A percentile compares a stretch with the other conserved stretches of the same genome.
Conservation (phyloP, 2,888 invertebrate species). For the Carterocephalus palaemon region DNA sequence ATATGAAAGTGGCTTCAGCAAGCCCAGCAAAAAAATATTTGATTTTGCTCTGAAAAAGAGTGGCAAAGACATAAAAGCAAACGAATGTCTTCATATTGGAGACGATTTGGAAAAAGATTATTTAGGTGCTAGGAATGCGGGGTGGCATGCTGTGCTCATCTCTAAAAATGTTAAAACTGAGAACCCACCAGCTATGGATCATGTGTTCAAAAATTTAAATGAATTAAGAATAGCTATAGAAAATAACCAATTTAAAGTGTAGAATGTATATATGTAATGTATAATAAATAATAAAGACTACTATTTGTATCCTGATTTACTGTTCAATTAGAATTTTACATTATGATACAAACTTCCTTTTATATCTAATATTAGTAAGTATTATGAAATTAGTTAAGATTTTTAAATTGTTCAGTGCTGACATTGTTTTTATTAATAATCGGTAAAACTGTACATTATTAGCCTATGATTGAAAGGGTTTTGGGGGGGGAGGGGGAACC, state of each 20-base stretch:
- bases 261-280: constrained; percentile 25
- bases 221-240: constrained; percentile 45
- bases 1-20: constrained; percentile 84
- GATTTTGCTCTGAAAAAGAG: constrained; percentile 75
- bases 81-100: constrained; percentile 89
- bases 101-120: constrained; percentile 88
- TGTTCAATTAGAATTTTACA: too few species aligned
- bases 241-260: constrained; percentile 38
- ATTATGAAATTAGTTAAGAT: too few species aligned
- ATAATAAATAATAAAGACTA: not conserved
- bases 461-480: too few species aligned
- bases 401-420: too few species aligned
- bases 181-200: constrained; percentile 36
- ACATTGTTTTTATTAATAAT: too few species aligned
- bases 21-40: constrained; percentile 88
- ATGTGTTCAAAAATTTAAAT: constrained; percentile 52
- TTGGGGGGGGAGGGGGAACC: too few species aligned
- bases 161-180: constrained; percentile 34
- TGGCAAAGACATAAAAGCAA: constrained; percentile 62
- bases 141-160: constrained; percentile 84
- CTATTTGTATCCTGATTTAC: too few species aligned
- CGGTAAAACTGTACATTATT: too few species aligned
- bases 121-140: constrained; percentile 84
- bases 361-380: too few species aligned
- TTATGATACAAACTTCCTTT: too few species aligned